These are phyloP conservation scores for Carassius auratus DNA, from an alignment of 2,113 vertebrate genomes.

Conservation along the genomic window DNA sequence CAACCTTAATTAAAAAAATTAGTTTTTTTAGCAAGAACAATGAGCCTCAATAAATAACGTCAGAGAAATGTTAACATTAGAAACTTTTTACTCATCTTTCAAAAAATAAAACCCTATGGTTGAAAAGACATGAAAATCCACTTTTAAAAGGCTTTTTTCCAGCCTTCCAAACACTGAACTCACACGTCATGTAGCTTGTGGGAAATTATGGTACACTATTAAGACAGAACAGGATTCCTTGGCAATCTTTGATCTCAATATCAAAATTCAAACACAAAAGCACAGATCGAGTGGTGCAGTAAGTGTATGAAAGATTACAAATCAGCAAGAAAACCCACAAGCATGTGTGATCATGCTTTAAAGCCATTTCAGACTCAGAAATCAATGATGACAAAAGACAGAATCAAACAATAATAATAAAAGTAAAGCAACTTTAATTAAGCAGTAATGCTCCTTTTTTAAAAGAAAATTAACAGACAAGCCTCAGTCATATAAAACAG, in stretches of 20 bases:
- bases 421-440: slow-evolving; percentile 64
- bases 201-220: background rate
- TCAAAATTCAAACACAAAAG: slow-evolving; percentile 59
- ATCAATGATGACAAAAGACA: slow-evolving; percentile 24
- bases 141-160: slow-evolving; percentile 27
- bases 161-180: slow-evolving; percentile 29
- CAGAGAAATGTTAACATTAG: slow-evolving; percentile 28
- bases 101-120: slow-evolving; percentile 17
- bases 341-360: slow-evolving; percentile 10
- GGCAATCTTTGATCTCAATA: slow-evolving; percentile 11
- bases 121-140: slow-evolving; percentile 52
- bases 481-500: slow-evolving; percentile 60
- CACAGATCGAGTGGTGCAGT: slow-evolving; percentile 52
- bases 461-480: slow-evolving; percentile 63
- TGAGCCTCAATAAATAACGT: slow-evolving; percentile 2
- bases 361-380: slow-evolving; percentile 34
- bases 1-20: too few relatives aligned
- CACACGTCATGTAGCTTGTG: background rate
- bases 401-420: slow-evolving; percentile 64
- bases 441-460: slow-evolving; percentile 62
- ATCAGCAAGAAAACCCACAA: slow-evolving; percentile 48
- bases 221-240: background rate
- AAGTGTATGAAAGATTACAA: slow-evolving; percentile 40
- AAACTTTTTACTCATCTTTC: slow-evolving; percentile 49
- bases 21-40: background rate